Evolutionary conservation across 1,140 invertebrate species (phyloP).

Genomic region (Plutomurus gul): DNA sequence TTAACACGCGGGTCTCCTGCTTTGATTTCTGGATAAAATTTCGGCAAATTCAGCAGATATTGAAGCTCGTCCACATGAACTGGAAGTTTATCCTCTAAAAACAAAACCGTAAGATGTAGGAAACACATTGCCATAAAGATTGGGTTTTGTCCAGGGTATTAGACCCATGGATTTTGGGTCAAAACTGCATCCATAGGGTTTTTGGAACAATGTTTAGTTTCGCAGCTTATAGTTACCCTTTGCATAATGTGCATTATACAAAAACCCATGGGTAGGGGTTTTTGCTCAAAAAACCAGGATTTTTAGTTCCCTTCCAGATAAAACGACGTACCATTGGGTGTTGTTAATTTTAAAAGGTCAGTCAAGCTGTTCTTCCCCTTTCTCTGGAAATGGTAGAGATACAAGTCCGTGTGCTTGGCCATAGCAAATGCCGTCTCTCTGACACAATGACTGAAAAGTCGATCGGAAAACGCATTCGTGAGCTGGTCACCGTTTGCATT

Average conservation of each 20-base stretch:
- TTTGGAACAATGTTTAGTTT: too few relatives aligned
- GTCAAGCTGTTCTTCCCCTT: neutral
- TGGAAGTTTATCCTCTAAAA: neutral
- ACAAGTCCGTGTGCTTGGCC: neutral
- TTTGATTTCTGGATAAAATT: neutral
- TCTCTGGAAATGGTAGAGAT: neutral
- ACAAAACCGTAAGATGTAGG: neutral
- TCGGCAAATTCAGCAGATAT: neutral
- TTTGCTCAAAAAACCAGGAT: too few relatives aligned
- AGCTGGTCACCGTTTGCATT: neutral
- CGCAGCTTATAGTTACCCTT: too few relatives aligned
- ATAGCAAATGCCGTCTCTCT: neutral
- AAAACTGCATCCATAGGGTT: neutral
- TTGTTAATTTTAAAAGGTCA: neutral
- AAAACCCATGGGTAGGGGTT: too few relatives aligned
- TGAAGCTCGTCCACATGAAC: neutral
- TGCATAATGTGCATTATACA: too few relatives aligned
- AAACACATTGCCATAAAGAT: neutral
- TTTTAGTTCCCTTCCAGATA: too few relatives aligned
- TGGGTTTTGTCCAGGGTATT: too few relatives aligned
- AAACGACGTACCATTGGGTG: neutral
- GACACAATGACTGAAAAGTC: neutral
- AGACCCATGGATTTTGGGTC: too few relatives aligned
- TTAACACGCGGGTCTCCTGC: neutral
- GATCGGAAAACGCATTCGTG: neutral